phyloP scores from a whole-genome alignment of 1,140 invertebrate species.

The Drosophila simulans region DNA sequence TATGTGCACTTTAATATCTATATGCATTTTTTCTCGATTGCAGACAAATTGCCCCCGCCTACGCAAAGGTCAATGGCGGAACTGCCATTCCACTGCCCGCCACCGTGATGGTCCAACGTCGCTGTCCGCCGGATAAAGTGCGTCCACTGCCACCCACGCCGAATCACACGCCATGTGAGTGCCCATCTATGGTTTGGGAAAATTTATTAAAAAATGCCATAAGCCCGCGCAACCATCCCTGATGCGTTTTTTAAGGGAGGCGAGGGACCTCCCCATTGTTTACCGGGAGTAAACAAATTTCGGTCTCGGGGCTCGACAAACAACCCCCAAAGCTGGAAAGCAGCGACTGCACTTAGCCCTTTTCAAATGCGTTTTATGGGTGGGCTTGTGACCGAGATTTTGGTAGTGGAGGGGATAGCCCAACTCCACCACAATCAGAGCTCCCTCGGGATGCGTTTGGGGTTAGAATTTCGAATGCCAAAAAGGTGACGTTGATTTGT shows the following conservation, averaged over 20 bases:
- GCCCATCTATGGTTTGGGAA: constrained; percentile 36
- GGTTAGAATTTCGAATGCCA: constrained; percentile 11
- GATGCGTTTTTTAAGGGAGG: constrained; percentile 2
- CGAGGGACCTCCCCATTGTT: constrained; percentile 45
- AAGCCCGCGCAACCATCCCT: constrained; percentile 36
- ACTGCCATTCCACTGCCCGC: constrained; percentile 91
- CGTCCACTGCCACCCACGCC: constrained; percentile 88
- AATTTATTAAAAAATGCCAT: constrained; percentile 74
- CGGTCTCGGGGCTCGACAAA: constrained; percentile 21
- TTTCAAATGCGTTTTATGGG: constrained; percentile 38
- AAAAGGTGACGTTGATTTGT: constrained; percentile 39
- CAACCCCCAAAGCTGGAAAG: constrained; percentile 50
- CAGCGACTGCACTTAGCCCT: constrained; percentile 54
- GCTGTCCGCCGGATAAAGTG: constrained; percentile 91
- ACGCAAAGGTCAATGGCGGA: constrained; percentile 86
- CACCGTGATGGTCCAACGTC: constrained; percentile 89
- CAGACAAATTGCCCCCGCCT: constrained; percentile 88
- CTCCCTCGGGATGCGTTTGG: constrained; percentile 45
- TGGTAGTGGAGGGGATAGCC: constrained; percentile 34
- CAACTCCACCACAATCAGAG: constrained; percentile 45
- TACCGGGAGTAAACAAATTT: constrained; percentile 73
- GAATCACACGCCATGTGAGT: constrained; percentile 86
- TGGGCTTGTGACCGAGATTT: constrained; percentile 54
- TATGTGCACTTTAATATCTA: constrained; percentile 30
- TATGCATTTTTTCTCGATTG: constrained; percentile 64